Conservation (phyloP, 2,113 vertebrate genomes). For the Onychostoma macrolepis region DNA sequence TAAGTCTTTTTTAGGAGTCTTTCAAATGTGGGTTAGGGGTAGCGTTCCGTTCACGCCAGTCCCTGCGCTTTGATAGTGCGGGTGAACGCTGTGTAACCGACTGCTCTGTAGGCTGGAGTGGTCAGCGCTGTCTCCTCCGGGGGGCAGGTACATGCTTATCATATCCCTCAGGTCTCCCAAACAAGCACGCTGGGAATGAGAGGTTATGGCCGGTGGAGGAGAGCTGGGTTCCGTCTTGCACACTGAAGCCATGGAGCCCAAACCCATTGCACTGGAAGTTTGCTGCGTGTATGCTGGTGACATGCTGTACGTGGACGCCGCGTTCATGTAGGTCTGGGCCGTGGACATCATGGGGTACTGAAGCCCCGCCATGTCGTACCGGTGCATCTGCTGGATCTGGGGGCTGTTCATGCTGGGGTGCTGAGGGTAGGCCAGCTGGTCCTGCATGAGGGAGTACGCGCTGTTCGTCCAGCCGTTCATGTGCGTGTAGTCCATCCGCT, state of each 20-base stretch:
- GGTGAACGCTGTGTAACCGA: slow-evolving; percentile 94
- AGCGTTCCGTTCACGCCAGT: slow-evolving; percentile 93
- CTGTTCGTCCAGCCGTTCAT: slow-evolving; percentile 98
- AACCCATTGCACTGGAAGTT: slow-evolving; percentile 84
- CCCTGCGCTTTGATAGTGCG: slow-evolving; percentile 94
- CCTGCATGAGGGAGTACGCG: slow-evolving; percentile 96
- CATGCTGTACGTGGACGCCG: slow-evolving; percentile 88
- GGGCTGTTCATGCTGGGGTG: slow-evolving; percentile 92
- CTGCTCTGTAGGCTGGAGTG: slow-evolving; percentile 87
- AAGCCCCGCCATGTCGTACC: slow-evolving; percentile 94
- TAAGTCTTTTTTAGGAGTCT: slow-evolving; percentile 46
- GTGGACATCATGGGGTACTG: slow-evolving; percentile 99
- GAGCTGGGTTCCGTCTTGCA: slow-evolving; percentile 97
- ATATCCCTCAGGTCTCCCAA: slow-evolving; percentile 98
- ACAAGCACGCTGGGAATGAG: slow-evolving; percentile 95
- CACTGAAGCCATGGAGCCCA: slow-evolving; percentile 89
- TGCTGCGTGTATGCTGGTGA: slow-evolving; percentile 91
- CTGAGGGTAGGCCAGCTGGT: slow-evolving; percentile 92
- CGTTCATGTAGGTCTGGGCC: slow-evolving; percentile 94
- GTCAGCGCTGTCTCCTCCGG: slow-evolving; percentile 91
- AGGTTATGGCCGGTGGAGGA: slow-evolving; percentile 91
- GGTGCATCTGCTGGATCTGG: slow-evolving; percentile 95
- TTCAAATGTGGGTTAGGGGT: slow-evolving; percentile 96
- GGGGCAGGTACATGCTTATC: slow-evolving; percentile 99
- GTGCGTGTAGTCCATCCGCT: slow-evolving; percentile 70